Conservation (phyloP, 2,888 invertebrate species). For the Lobophora halterata region DNA sequence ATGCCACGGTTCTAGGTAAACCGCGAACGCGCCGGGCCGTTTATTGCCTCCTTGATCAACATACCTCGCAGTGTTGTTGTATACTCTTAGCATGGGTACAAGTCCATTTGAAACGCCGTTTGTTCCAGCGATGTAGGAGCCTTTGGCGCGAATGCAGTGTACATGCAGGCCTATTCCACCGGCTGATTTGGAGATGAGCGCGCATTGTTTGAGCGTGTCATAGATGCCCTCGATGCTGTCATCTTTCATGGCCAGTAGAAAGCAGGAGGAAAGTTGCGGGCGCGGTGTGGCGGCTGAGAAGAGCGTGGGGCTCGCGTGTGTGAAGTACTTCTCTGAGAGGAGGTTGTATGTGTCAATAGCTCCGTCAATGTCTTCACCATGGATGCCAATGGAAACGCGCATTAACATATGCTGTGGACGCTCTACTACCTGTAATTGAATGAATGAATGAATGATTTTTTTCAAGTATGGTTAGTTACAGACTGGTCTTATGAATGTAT, state of each 20-base stretch:
- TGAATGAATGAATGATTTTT: no score
- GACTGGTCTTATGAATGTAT: no score
- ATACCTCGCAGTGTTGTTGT: slow-evolving; percentile 96
- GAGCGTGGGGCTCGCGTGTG: slow-evolving; percentile 98
- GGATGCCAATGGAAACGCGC: slow-evolving; percentile 98
- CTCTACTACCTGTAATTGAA: slow-evolving; percentile 85
- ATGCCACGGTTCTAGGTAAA: slow-evolving; percentile 99
- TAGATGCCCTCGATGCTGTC: slow-evolving; percentile 98
- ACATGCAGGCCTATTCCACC: slow-evolving; percentile 98
- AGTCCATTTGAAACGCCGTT: slow-evolving; percentile 97
- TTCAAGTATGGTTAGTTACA: no score
- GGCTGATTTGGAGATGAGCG: slow-evolving; percentile 97
- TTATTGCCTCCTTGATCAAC: slow-evolving; percentile 99
- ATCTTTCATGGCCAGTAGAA: slow-evolving; percentile 94
- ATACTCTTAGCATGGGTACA: slow-evolving; percentile 97
- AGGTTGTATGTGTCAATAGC: slow-evolving; percentile 98
- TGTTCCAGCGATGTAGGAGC: slow-evolving; percentile 95
- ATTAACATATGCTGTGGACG: slow-evolving; percentile 99
- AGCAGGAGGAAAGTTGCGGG: slow-evolving; percentile 97
- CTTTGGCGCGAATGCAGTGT: slow-evolving; percentile 96
- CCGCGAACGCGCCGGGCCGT: slow-evolving; percentile 97
- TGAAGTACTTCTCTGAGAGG: slow-evolving; percentile 97
- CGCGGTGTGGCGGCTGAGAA: slow-evolving; percentile 96
- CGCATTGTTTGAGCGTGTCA: slow-evolving; percentile 94
- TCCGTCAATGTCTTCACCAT: slow-evolving; percentile 94